Conservation (phyloP, 2,888 invertebrate genomes). For the Dryobota labecula region DNA sequence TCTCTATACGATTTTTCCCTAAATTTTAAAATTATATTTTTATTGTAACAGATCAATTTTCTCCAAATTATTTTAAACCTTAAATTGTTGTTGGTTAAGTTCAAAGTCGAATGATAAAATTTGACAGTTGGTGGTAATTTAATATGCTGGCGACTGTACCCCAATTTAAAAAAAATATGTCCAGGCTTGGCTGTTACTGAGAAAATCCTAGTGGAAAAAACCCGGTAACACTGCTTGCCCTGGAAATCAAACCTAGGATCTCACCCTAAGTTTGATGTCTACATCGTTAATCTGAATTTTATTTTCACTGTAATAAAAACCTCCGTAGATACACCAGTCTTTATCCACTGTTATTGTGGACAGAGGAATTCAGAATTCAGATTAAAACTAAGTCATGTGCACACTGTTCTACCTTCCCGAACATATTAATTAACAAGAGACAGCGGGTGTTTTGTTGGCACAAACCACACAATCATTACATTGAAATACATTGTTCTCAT, state of each 20-base stretch:
- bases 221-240: no score
- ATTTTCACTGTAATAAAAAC: background rate
- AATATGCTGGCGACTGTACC: no score
- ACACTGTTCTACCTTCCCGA: conserved; percentile 51
- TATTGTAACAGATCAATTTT: no score
- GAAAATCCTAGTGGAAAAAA: background rate
- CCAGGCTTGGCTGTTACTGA: background rate
- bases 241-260: background rate
- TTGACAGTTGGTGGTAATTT: no score
- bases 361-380: conserved; percentile 74
- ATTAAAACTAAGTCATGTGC: conserved; percentile 80
- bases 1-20: no score
- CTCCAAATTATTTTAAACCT: no score
- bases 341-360: conserved; percentile 21
- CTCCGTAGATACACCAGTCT: background rate
- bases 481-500: conserved; percentile 20
- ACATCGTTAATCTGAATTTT: background rate
- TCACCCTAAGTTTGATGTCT: no score
- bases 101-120: no score
- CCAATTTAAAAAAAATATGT: no score
- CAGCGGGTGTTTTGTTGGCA: conserved; percentile 58
- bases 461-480: conserved; percentile 23
- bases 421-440: conserved; percentile 65
- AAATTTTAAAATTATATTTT: no score
- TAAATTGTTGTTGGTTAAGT: no score